phyloP scores from a whole-genome alignment of 2,797 vertebrate genomes.

The Hydrolagus colliei region DNA sequence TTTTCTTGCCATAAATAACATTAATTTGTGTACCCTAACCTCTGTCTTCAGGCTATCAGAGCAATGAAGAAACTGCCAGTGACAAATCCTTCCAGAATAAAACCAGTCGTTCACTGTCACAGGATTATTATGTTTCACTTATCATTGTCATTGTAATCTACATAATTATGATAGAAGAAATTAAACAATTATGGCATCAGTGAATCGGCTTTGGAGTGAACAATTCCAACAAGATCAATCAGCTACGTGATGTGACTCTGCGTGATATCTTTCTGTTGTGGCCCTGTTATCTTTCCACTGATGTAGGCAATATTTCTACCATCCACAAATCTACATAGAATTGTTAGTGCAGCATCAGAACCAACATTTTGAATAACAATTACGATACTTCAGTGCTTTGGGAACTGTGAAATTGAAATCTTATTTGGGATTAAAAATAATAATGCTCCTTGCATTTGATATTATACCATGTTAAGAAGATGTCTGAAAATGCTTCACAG shows the following conservation, averaged over 20 bases:
- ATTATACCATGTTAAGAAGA: too few relatives aligned
- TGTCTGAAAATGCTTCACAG: too few relatives aligned
- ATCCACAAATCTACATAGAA: neutral
- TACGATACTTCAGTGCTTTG: neutral
- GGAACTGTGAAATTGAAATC: neutral
- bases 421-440: neutral
- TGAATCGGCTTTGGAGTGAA: neutral
- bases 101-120: slow-evolving; percentile 2
- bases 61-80: neutral
- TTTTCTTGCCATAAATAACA: neutral
- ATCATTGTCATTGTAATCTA: slow-evolving; percentile 1
- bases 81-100: neutral
- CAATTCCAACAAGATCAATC: neutral
- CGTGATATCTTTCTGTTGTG: neutral
- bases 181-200: slow-evolving; percentile 3
- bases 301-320: neutral
- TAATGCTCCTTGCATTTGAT: too few relatives aligned
- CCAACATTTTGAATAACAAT: neutral
- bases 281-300: neutral
- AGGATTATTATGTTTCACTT: slow-evolving; percentile 5
- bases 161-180: slow-evolving; percentile 5
- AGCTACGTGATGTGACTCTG: neutral
- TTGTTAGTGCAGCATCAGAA: neutral
- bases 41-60: neutral
- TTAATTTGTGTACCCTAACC: neutral